These are phyloP conservation scores for Lysiphlebus fabarum DNA, from an alignment of 1,140 invertebrate species.

Conservation along the genomic window DNA sequence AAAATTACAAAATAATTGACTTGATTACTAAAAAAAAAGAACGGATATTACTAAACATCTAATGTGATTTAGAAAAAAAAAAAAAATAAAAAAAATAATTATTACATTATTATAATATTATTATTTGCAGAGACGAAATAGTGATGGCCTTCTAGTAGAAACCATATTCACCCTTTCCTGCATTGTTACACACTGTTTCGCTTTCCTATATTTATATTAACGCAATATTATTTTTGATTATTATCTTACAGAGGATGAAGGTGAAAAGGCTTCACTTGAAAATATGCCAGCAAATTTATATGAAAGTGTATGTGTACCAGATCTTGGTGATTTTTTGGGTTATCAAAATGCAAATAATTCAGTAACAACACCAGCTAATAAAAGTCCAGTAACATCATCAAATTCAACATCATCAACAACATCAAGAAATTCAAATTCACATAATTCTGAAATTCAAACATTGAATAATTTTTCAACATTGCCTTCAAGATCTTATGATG, in stretches of 20 bases:
- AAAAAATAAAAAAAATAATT: too few species aligned
- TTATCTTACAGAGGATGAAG: constrained; percentile 65
- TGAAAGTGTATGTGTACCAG: constrained; percentile 76
- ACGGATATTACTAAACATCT: too few species aligned
- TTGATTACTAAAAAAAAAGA: too few species aligned
- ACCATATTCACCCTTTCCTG: too few species aligned
- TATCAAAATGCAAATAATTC: constrained; percentile 52
- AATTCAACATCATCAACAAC: constrained; percentile 44
- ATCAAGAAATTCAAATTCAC: constrained; percentile 30
- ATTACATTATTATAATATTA: too few species aligned
- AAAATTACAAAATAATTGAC: too few species aligned
- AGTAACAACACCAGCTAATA: constrained; percentile 48
- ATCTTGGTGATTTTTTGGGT: constrained; percentile 68
- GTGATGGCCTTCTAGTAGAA: too few species aligned
- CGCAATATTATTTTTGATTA: constrained; percentile 16
- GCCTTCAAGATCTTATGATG: constrained; percentile 47
- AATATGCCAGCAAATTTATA: constrained; percentile 67
- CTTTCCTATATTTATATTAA: constrained; percentile 15
- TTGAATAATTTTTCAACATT: constrained; percentile 27
- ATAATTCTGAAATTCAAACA: constrained; percentile 27
- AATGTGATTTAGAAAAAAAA: too few species aligned
- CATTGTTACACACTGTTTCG: background rate
- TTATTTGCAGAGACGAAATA: too few species aligned
- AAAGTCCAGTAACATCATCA: constrained; percentile 48
- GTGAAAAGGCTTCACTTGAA: constrained; percentile 64